Conservation (phyloP, 2,113 vertebrate species). For the Orthonyx spaldingii region DNA sequence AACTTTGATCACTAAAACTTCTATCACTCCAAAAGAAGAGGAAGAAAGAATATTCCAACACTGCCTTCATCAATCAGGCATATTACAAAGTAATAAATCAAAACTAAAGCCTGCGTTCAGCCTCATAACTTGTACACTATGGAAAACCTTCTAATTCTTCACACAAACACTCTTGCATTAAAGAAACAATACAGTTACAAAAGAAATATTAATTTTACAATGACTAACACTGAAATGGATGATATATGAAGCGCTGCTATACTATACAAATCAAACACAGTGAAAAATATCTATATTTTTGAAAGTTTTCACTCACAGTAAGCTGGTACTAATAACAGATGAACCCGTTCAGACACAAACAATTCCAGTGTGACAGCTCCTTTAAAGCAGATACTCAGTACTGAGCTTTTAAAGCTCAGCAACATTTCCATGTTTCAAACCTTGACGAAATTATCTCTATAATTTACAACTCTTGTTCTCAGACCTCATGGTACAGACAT, state of each 20-base stretch:
- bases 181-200: background rate
- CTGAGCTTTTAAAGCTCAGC: background rate
- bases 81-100: slow-evolving; percentile 36
- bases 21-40: slow-evolving; percentile 4
- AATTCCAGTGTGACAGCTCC: background rate
- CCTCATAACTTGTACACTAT: background rate
- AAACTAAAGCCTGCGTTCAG: background rate
- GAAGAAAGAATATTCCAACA: slow-evolving; percentile 23
- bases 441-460: background rate
- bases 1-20: slow-evolving; percentile 49
- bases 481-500: background rate
- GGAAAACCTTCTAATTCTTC: slow-evolving; percentile 3
- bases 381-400: background rate
- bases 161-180: background rate
- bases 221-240: background rate
- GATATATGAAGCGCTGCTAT: background rate
- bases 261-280: background rate
- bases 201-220: background rate
- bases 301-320: background rate
- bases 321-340: background rate
- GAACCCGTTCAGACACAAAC: background rate
- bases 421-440: background rate
- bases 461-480: background rate
- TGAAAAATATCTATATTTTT: background rate
- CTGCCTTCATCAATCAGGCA: background rate